Evolutionary conservation across 2,888 invertebrate genomes (phyloP), one percentile per base, ranked within the genome.

Genomic region (Drosophila setosimentum): DNA sequence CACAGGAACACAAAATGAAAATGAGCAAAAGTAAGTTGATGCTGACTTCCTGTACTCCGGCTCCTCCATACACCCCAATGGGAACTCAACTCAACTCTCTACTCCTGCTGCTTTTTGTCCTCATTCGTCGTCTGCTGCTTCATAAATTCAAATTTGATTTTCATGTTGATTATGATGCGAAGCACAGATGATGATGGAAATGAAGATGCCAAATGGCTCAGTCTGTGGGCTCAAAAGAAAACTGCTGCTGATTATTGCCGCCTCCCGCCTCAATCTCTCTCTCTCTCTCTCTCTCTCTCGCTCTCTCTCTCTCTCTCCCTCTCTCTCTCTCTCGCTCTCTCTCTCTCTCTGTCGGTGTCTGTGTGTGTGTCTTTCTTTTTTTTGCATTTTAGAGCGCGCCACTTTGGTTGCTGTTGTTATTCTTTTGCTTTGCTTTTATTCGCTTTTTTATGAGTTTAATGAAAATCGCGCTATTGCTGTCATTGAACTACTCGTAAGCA

Each of bases 111-210:
- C 40, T 45, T 32, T 37, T n/a, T 51, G 68, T 42, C 58, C 53
- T 29, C 37, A 54, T 61, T 73, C 40, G 40, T 51, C 63, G 66
- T 37, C 62, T 49, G 74, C 64, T 78, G 82, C 71, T 85, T 85
- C 85, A 85, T 85, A 85, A 85, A 85, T 85, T 85, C 85, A 85
- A 85, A 85, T 85, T 88, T 85, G 85, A 85, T 85, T 85, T 85
- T 85, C 89, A 85, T 85, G 89, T 89, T 85, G 85, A 85, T 85
- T 85, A 85, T 85, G 85, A 88, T 85, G 86, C 84, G 82, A 71
- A 71, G 61, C 68, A 68, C 70, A 82, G 89, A 86, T 86, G 84
- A 88, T 79, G 87, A 81, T 83, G 84, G 89, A 81, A 81, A 86
- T 85, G 87, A 76, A 76, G 86, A 80, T 88, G 88, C 77, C 79